Evolutionary conservation across 1,140 invertebrate species (phyloP), one percentile per base, ranked within the genome.

Genomic region (Lepidurus couesii): DNA sequence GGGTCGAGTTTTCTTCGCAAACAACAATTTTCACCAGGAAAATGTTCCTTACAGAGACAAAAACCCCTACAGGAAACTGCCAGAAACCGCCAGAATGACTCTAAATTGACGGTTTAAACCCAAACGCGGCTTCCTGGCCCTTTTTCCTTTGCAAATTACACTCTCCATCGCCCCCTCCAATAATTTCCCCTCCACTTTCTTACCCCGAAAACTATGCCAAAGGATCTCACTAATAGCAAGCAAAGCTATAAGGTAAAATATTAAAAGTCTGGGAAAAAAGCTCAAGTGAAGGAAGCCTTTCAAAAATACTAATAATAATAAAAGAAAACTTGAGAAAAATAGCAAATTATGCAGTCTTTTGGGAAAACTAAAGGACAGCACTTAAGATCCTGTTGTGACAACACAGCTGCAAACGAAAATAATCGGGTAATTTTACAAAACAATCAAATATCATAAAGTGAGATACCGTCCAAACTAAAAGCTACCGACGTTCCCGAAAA

Each of bases 91-190:
- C 53, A 13, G 16, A 65, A 65, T 21, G 53, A 65, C 53, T 65
- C 53, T 3, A 65, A 65, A 65, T 65, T 65, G 53, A 65, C 53
- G 53, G 53, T 65, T 65, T 65, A 13, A 65, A 65, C 8, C 53
- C 16, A 65, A 65, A 7, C n/a, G 53, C 53, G 53, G 53, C 53
- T 65, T 65, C 53, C 53, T 65, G 53, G 34, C 13, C 53, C 53
- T 65, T 65, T 65, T 65, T 65, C 21, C 53, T 7, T 13, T 65
- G 53, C 53, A 65, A 65, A 65, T 65, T 65, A 65, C 6, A 13
- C 53, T 16, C 21, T 0, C 53, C 21, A 65, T 21, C n/a, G 21
- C 16, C 6, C 53, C 13, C 45, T 11, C 53, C 53, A 21, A 65
- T 65, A 65, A 65, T 65, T 65, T 65, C 53, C 53, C 45, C 53